Evolutionary conservation across 2,888 invertebrate species (phyloP).

Genomic region (Idaea dimidiata): DNA sequence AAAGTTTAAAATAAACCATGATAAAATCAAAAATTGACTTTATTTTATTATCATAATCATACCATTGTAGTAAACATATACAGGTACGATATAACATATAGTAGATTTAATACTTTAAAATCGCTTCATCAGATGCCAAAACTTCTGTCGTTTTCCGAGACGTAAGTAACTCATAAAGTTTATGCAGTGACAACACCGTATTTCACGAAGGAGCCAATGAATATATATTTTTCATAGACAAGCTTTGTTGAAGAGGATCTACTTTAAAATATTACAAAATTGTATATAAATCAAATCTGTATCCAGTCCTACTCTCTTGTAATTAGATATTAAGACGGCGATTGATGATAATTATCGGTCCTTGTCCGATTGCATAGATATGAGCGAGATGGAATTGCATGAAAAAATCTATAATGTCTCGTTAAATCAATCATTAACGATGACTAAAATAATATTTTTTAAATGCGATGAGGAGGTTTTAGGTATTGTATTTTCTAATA

Average conservation of each 20-base stretch:
- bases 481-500: too few species aligned
- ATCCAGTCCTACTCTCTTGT: background rate
- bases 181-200: conserved; percentile 75
- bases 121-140: conserved; percentile 45
- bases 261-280: background rate
- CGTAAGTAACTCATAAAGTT: conserved; percentile 75
- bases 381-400: too few species aligned
- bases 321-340: too few species aligned
- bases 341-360: too few species aligned
- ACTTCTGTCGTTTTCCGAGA: conserved; percentile 56
- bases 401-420: too few species aligned
- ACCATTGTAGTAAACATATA: conserved; percentile 37
- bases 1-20: too few species aligned
- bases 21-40: background rate
- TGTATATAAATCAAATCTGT: background rate
- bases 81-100: conserved; percentile 24
- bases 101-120: conserved; percentile 34
- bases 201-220: conserved; percentile 59
- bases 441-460: too few species aligned
- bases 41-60: background rate
- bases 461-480: too few species aligned
- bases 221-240: background rate
- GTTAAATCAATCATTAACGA: too few species aligned
- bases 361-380: too few species aligned
- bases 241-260: background rate